A percentile compares a stretch with the other conserved stretches of the same genome.
Conservation (phyloP, 2,888 invertebrate species). For the Palloptera scutellata region DNA sequence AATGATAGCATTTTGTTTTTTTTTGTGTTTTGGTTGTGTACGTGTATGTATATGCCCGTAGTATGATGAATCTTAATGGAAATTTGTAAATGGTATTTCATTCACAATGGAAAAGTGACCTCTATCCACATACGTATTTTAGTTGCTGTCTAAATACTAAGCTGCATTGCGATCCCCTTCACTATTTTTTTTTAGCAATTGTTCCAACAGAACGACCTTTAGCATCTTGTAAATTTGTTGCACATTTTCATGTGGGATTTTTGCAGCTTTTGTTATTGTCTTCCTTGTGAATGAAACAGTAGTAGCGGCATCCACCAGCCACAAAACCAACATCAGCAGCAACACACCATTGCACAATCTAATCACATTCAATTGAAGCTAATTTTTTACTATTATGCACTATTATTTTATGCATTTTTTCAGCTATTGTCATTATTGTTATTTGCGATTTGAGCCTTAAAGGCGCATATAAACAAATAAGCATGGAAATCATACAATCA, state of each 20-base stretch:
- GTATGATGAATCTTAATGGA: too few relatives aligned
- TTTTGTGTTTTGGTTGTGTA: too few relatives aligned
- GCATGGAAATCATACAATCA: background rate
- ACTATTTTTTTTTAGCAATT: background rate
- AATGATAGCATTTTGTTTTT: too few relatives aligned
- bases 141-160: background rate
- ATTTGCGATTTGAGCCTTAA: background rate
- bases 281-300: slow-evolving; percentile 8
- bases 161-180: background rate
- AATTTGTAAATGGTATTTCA: too few relatives aligned
- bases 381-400: background rate
- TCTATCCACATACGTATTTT: too few relatives aligned
- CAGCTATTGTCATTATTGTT: background rate
- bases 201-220: background rate
- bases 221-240: slow-evolving; percentile 3
- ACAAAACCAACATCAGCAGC: background rate
- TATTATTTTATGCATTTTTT: background rate
- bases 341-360: slow-evolving; percentile 18
- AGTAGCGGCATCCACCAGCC: background rate
- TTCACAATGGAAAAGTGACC: background rate
- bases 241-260: background rate
- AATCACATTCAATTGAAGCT: slow-evolving; percentile 15
- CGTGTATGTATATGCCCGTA: too few relatives aligned
- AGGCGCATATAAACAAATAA: background rate
- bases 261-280: slow-evolving; percentile 1